These are phyloP conservation scores for Caenorhabditis angaria DNA, from an alignment of 2,888 invertebrate species.

Conservation along the genomic window DNA sequence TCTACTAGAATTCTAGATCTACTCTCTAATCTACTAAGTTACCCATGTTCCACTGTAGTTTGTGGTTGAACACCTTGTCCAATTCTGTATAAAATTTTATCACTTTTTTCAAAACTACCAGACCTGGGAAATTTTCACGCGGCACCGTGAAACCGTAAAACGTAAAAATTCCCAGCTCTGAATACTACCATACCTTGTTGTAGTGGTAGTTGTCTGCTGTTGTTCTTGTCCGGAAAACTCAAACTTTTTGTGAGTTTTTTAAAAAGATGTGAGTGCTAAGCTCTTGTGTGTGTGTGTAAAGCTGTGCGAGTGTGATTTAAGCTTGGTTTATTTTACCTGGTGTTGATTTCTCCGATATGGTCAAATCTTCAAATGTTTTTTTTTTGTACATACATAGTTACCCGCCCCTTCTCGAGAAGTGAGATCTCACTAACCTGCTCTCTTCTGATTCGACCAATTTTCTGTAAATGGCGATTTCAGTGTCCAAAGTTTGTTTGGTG, in stretches of 20 bases:
- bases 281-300: too few species aligned
- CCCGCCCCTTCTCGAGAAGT: background rate
- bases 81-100: background rate
- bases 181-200: background rate
- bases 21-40: background rate
- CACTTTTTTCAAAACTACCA: too few species aligned
- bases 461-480: conserved; percentile 76
- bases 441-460: conserved; percentile 76
- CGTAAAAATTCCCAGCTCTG: too few species aligned
- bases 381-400: background rate
- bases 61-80: background rate
- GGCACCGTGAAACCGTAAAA: too few species aligned
- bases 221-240: background rate
- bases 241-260: too few species aligned
- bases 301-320: too few species aligned
- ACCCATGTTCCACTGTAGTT: background rate
- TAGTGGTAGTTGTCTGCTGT: background rate
- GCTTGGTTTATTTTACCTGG: background rate
- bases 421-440: conserved; percentile 69
- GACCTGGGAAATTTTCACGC: too few species aligned
- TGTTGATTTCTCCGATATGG: background rate
- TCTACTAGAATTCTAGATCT: too few species aligned
- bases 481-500: conserved; percentile 75
- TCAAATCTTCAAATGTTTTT: background rate
- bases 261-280: too few species aligned